Evolutionary conservation across 2,888 invertebrate genomes (phyloP).

Genomic region (Slavum lentiscoides): DNA sequence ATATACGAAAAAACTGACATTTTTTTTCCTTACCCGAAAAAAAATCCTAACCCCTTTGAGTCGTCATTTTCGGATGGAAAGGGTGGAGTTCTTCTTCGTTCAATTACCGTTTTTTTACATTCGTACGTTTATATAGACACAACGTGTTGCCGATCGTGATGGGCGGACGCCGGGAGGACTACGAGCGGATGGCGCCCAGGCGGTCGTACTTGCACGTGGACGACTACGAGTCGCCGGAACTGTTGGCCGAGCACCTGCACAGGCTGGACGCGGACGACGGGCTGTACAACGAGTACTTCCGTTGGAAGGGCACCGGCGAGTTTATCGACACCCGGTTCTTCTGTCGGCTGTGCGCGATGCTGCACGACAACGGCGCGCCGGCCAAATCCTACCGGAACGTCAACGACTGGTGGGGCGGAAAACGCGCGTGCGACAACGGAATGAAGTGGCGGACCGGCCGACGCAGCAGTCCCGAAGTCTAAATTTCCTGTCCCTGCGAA

Average conservation of each 20-base stretch:
- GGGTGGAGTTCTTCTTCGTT: too few relatives aligned
- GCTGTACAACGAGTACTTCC: constrained; percentile 92
- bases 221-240: constrained; percentile 85
- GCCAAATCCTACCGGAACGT: constrained; percentile 75
- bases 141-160: constrained; percentile 92
- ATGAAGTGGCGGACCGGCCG: too few relatives aligned
- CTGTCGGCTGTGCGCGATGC: constrained; percentile 85
- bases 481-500: too few relatives aligned
- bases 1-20: too few relatives aligned
- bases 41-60: too few relatives aligned
- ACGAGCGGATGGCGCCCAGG: constrained; percentile 83
- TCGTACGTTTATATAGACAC: constrained; percentile 63
- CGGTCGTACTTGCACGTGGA: constrained; percentile 95
- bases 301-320: constrained; percentile 91
- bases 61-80: too few relatives aligned
- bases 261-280: constrained; percentile 84
- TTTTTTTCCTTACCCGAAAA: too few relatives aligned
- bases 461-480: too few relatives aligned
- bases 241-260: constrained; percentile 83
- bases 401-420: constrained; percentile 90
- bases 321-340: constrained; percentile 95
- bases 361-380: constrained; percentile 70
- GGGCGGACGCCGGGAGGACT: constrained; percentile 92
- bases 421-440: constrained; percentile 70
- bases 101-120: too few relatives aligned